phyloP scores from a whole-genome alignment of 1,140 invertebrate genomes.

The Antheraea mylitta region DNA sequence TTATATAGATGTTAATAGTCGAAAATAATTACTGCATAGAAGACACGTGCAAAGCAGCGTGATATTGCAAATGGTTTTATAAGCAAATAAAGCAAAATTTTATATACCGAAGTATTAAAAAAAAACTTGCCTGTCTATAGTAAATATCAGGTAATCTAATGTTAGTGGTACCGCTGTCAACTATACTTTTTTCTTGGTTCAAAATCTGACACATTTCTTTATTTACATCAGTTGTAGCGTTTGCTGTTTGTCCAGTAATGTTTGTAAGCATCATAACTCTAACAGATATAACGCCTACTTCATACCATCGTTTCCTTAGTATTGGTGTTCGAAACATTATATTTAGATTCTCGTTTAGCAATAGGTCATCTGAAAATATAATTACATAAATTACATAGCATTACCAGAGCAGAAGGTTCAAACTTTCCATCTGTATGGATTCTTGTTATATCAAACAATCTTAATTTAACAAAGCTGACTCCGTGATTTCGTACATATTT shows the following conservation, averaged over 20 bases:
- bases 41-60: no score
- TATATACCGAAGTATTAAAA: not conserved
- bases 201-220: constrained; percentile 48
- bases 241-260: constrained; percentile 9
- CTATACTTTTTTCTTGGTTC: constrained; percentile 63
- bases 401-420: no score
- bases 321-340: constrained; percentile 50
- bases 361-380: constrained; percentile 44
- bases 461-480: no score
- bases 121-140: constrained; percentile 47
- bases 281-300: constrained; percentile 54
- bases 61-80: no score
- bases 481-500: no score
- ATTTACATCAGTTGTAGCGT: constrained; percentile 20
- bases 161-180: constrained; percentile 67
- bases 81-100: no score
- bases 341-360: constrained; percentile 16
- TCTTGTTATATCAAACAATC: no score
- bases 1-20: no score
- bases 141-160: constrained; percentile 57
- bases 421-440: no score
- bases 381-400: not conserved
- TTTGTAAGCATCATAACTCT: constrained; percentile 18
- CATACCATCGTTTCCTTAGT: constrained; percentile 61
- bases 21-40: no score